Percentiles rank a stretch among this genome's conserved stretches.
Conservation (phyloP, 2,113 vertebrate genomes). For the Petrocephalus zakoni region DNA sequence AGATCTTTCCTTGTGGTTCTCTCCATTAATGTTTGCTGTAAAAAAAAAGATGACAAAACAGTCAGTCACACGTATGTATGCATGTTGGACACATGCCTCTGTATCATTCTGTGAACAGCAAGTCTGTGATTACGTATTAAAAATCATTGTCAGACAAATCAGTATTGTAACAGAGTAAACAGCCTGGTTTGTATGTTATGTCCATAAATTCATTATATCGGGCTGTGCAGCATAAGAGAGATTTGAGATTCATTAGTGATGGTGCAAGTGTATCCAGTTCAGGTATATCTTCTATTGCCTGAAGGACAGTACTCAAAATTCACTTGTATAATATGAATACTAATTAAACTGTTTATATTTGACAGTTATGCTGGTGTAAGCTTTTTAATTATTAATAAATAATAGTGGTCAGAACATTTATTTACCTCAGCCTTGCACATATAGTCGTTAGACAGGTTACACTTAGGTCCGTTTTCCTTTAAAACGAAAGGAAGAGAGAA, state of each 20-base stretch:
- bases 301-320: background rate
- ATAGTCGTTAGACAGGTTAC: constrained; percentile 50
- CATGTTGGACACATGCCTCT: background rate
- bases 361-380: background rate
- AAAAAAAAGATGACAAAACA: background rate
- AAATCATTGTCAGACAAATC: background rate
- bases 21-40: constrained; percentile 13
- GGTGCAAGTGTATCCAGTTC: background rate
- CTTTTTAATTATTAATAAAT: background rate
- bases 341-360: background rate
- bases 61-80: background rate
- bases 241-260: background rate
- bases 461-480: constrained; percentile 50
- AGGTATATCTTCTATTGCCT: background rate
- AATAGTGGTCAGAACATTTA: background rate
- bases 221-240: background rate
- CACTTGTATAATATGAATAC: background rate
- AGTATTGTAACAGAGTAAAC: background rate
- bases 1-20: constrained; percentile 3
- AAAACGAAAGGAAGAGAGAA: constrained; percentile 19
- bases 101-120: background rate
- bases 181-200: background rate
- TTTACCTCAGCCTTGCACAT: constrained; percentile 44
- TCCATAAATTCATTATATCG: background rate
- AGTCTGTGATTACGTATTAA: background rate